These are phyloP conservation scores for Limnephilus rhombicus DNA, from an alignment of 2,888 invertebrate species.

Conservation along the genomic window DNA sequence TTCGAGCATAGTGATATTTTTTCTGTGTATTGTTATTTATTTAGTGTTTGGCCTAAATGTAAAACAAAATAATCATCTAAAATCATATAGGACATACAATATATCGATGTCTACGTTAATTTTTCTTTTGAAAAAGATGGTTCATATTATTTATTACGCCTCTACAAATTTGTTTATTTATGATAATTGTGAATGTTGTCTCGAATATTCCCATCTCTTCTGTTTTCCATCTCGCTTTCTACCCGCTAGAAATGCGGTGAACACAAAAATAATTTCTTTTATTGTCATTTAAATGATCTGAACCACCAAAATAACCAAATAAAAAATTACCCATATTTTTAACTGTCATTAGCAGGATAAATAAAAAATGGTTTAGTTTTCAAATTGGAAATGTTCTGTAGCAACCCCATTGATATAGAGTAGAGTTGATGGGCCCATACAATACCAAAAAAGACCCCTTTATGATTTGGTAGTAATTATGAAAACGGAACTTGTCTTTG, in stretches of 20 bases:
- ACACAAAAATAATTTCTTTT: neutral
- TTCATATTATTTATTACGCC: neutral
- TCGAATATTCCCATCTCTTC: neutral
- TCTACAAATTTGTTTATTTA: neutral
- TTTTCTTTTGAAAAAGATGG: neutral
- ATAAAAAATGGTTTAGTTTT: neutral
- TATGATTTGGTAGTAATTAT: neutral
- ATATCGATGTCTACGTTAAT: neutral
- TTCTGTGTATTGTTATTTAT: neutral
- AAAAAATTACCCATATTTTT: neutral
- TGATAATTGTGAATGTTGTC: neutral
- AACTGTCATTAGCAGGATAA: neutral
- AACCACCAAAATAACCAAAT: neutral
- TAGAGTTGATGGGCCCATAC: neutral
- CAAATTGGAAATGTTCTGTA: neutral
- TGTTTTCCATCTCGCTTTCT: neutral
- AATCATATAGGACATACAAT: neutral
- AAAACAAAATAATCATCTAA: slow-evolving; percentile 17
- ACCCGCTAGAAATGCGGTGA: neutral
- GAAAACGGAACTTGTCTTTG: neutral
- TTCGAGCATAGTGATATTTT: slow-evolving; percentile 30
- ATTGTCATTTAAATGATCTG: neutral
- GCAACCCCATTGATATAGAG: neutral
- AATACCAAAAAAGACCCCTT: neutral
- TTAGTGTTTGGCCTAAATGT: neutral